Evolutionary conservation across 2,797 vertebrate species (phyloP).

Genomic region (Iguana delicatissima): DNA sequence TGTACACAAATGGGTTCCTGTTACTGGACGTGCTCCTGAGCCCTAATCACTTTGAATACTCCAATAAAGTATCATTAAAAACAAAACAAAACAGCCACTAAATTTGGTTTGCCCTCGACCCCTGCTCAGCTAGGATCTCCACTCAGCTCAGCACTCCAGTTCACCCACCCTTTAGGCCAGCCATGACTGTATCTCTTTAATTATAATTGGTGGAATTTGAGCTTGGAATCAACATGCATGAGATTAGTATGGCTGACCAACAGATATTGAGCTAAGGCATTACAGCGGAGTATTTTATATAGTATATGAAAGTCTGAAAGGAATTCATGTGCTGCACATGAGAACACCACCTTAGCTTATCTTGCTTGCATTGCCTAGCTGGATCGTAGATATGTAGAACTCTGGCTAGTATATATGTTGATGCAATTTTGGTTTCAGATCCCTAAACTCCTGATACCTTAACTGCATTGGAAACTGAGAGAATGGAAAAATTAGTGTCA

Average conservation of each 20-base stretch:
- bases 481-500: not conserved
- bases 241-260: not conserved
- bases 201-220: not conserved
- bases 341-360: too few relatives aligned
- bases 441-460: not conserved
- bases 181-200: too few relatives aligned
- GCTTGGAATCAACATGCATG: not conserved
- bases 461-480: not conserved
- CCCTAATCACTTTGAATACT: too few relatives aligned
- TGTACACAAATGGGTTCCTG: too few relatives aligned
- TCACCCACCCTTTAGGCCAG: too few relatives aligned
- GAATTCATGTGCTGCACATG: not conserved
- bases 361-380: not conserved
- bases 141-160: too few relatives aligned
- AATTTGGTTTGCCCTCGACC: too few relatives aligned
- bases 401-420: not conserved
- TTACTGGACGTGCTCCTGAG: too few relatives aligned
- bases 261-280: not conserved
- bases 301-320: not conserved
- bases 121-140: too few relatives aligned
- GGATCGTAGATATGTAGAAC: not conserved
- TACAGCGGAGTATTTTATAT: not conserved
- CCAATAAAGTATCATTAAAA: too few relatives aligned
- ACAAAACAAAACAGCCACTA: too few relatives aligned
- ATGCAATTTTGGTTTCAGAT: not conserved